Evolutionary conservation across 1,140 invertebrate species (phyloP).

Genomic region (Drosophila orosa): DNA sequence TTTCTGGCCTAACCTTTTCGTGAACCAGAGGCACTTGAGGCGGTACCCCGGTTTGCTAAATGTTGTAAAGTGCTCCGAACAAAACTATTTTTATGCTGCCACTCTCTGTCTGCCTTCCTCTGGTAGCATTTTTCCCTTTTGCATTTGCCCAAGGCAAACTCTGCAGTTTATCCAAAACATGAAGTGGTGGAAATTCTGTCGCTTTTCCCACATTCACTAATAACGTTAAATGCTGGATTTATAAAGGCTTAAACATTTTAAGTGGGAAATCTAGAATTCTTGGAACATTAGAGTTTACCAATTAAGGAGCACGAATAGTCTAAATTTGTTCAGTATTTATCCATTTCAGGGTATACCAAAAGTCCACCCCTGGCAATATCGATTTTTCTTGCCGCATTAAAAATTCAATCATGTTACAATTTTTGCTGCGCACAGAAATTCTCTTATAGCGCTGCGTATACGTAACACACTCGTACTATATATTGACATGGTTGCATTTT

Average conservation of each 20-base stretch:
- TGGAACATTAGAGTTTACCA: neutral
- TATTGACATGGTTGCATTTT: constrained; percentile 55
- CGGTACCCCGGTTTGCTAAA: constrained; percentile 29
- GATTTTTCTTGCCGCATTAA: constrained; percentile 14
- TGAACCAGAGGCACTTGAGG: constrained; percentile 51
- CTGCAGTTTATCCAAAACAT: constrained; percentile 22
- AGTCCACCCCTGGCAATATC: neutral
- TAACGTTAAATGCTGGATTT: neutral
- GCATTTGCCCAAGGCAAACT: constrained; percentile 9
- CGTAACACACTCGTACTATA: constrained; percentile 25
- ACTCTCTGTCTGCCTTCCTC: constrained; percentile 17
- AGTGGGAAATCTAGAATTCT: neutral
- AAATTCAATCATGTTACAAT: constrained; percentile 53
- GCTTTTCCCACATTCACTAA: neutral
- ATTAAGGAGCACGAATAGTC: neutral
- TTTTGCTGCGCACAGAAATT: constrained; percentile 27
- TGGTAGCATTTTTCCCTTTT: constrained; percentile 24
- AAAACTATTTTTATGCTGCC: constrained; percentile 45
- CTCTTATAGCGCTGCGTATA: constrained; percentile 19
- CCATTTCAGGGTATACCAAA: neutral
- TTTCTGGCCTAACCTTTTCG: constrained; percentile 35
- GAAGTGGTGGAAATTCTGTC: too few species aligned
- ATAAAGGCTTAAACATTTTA: neutral
- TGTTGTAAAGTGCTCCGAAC: constrained; percentile 40
- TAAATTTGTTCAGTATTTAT: too few species aligned